phyloP scores from a whole-genome alignment of 2,113 vertebrate species.

The Corythoichthys intestinalis region DNA sequence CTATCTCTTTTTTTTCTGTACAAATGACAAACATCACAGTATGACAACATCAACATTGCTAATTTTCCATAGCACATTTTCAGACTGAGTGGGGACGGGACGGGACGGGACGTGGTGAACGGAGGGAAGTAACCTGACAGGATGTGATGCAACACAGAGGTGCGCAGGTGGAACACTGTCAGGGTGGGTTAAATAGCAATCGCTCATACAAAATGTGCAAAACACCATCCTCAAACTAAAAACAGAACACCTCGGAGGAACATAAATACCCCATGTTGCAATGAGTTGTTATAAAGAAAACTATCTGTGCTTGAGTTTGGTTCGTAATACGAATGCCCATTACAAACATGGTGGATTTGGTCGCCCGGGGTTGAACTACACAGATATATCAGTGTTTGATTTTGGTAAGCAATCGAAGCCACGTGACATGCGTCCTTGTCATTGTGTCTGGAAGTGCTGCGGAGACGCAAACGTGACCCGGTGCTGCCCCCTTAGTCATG shows the following conservation, averaged over 20 bases:
- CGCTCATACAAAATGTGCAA: slow-evolving; percentile 98
- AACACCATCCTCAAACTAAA: slow-evolving; percentile 91
- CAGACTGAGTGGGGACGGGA: slow-evolving; percentile 30
- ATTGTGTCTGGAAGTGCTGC: slow-evolving; percentile 89
- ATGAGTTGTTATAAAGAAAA: slow-evolving; percentile 51
- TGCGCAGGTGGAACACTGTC: slow-evolving; percentile 82
- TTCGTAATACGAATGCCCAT: slow-evolving; percentile 36
- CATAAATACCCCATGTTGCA: slow-evolving; percentile 41
- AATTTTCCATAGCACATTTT: slow-evolving; percentile 57
- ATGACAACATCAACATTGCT: slow-evolving; percentile 84
- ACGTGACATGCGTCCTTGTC: slow-evolving; percentile 67
- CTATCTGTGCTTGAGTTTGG: slow-evolving; percentile 54
- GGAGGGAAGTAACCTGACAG: slow-evolving; percentile 54
- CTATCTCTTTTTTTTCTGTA: slow-evolving; percentile 73
- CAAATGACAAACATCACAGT: slow-evolving; percentile 98
- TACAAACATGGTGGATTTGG: slow-evolving; percentile 44
- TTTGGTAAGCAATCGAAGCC: slow-evolving; percentile 54
- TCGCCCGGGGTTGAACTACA: slow-evolving; percentile 47
- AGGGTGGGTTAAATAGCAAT: slow-evolving; percentile 90
- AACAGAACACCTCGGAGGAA: slow-evolving; percentile 47
- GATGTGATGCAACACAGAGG: slow-evolving; percentile 81
- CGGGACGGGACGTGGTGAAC: slow-evolving; percentile 34
- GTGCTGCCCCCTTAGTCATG: slow-evolving; percentile 82
- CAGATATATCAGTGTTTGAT: slow-evolving; percentile 78
- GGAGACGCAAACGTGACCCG: slow-evolving; percentile 87